Conservation (phyloP, 2,797 vertebrate species). For the Xiphophorus birchmanni region DNA sequence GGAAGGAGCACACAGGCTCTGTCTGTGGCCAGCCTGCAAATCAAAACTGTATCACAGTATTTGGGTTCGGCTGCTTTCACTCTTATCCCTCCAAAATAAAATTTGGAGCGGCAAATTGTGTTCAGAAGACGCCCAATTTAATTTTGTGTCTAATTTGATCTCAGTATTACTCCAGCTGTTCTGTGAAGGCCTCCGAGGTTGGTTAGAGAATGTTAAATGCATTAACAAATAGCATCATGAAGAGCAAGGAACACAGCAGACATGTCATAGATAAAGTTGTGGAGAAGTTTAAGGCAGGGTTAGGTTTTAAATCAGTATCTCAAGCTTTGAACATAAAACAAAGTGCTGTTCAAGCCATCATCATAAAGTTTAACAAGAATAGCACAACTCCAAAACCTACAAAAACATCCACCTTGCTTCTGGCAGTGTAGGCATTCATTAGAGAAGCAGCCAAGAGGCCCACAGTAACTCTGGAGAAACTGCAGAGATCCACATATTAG, state of each 20-base stretch:
- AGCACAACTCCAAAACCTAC: background rate
- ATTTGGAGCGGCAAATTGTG: background rate
- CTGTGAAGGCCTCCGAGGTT: background rate
- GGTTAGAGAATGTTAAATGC: background rate
- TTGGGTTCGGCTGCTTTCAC: background rate
- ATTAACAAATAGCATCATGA: background rate
- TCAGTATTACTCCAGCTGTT: background rate
- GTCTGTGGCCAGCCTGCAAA: constrained; percentile 3
- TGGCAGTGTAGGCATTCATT: background rate
- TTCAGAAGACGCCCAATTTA: background rate
- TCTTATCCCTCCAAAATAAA: background rate
- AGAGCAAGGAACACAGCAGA: background rate
- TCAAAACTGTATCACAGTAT: background rate
- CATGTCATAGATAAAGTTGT: background rate
- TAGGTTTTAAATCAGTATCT: background rate
- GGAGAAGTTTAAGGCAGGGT: background rate
- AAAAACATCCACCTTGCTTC: background rate
- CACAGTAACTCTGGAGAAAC: background rate
- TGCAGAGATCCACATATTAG: background rate
- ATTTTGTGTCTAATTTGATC: background rate
- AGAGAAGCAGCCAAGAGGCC: background rate
- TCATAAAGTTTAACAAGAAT: background rate
- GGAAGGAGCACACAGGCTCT: background rate
- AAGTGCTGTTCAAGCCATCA: background rate
- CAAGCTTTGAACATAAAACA: background rate